phyloP scores from a whole-genome alignment of 2,797 vertebrate species.

The Orestias chungarensis region DNA sequence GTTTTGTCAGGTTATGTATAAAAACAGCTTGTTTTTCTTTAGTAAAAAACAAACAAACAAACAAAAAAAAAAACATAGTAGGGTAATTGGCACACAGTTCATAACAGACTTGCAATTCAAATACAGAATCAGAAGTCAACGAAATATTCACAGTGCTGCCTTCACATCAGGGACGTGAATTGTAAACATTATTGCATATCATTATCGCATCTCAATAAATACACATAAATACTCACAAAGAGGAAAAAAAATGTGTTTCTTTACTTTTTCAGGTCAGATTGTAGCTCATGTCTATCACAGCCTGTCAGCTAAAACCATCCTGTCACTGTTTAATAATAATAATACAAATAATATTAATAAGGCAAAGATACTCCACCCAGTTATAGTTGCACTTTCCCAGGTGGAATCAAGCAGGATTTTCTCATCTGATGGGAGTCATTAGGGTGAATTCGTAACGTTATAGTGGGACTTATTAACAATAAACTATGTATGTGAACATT shows the following conservation, averaged over 20 bases:
- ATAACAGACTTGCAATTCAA: conserved; percentile 56
- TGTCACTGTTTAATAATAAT: background rate
- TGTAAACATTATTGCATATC: conserved; percentile 78
- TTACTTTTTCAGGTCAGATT: conserved; percentile 23
- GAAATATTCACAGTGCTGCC: conserved; percentile 76
- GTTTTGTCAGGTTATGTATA: conserved; percentile 44
- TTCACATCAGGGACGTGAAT: conserved; percentile 70
- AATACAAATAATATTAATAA: conserved; percentile 68
- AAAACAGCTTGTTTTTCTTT: conserved; percentile 43
- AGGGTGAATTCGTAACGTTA: conserved; percentile 50
- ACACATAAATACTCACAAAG: conserved; percentile 50
- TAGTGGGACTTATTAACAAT: conserved; percentile 50
- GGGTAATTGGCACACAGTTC: conserved; percentile 51
- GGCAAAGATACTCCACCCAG: conserved; percentile 54
- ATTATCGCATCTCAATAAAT: conserved; percentile 66
- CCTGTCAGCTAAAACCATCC: conserved; percentile 2
- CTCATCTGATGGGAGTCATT: conserved; percentile 34
- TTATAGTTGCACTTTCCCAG: conserved; percentile 30
- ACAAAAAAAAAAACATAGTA: conserved; percentile 11
- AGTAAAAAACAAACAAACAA: conserved; percentile 42
- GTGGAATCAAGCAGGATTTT: conserved; percentile 50
- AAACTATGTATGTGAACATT: conserved; percentile 62
- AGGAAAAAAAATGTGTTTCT: conserved; percentile 21
- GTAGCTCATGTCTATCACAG: conserved; percentile 20
- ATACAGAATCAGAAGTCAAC: conserved; percentile 60